Base-by-base conservation (phyloP, 1,140 invertebrate species). In the Listronotus bonariensis region DNA sequence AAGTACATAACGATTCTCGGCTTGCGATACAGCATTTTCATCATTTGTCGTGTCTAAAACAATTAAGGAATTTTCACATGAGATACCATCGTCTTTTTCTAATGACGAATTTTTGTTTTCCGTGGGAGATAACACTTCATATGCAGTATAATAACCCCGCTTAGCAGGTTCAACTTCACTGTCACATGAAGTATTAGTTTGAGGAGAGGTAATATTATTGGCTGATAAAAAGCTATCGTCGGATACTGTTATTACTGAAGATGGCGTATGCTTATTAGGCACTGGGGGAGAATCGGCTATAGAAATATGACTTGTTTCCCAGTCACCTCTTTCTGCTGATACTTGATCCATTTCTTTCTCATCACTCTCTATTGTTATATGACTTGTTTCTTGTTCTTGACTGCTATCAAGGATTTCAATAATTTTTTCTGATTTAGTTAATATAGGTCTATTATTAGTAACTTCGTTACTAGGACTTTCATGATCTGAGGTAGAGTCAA, bases 141-240 rank as follows among this genome's bases (percentile, higher is more conserved):
- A 57, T 4, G 55, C 55, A 15, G 55, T 40, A 45, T 60, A 40
- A 46, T 60, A 49, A 17, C 46, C 36, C 8, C 45, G 34, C 11
- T 52, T 52, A 12, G 45, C 1, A 58, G 5, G 1, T 26, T 26
- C 5, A 26, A 17, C 32, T 3, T 14, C 1, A 11, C 7, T 32
- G 7, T 49, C 45, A 26, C 17, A 45, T 49, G 57, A 60, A 11
- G 31, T 32, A 31, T n/a, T 26, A 34, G 31, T 52, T 14, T 10
- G 8, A 34, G 49, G 34, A 15, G 49, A 14, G 4, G 36, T 6
- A n/a, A 52, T 8, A 36, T 31, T 15, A 36, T n/a, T 36, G 8
- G 26, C 34, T 6, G 49, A 52, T 32, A 52, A 12, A 36, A 52
- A 52, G 26, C 49, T 38, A 10, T 36, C 49, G 36, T 52, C 34